Evolutionary conservation across 2,113 vertebrate genomes (phyloP).

Genomic region (Pagrus major): DNA sequence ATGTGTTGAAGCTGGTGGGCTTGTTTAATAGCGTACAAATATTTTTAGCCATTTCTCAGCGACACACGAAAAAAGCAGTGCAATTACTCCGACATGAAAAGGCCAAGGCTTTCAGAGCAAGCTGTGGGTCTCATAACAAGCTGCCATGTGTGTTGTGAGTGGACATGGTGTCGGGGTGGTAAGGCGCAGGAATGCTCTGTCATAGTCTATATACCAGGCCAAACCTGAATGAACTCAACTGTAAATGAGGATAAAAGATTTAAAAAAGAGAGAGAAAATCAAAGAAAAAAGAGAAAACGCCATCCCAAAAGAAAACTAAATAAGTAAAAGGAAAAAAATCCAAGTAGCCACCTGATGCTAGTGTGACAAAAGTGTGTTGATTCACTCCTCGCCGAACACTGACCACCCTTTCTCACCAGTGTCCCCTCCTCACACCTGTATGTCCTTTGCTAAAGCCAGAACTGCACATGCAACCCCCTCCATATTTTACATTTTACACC

Average conservation of each 20-base stretch:
- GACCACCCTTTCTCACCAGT: conserved; percentile 37
- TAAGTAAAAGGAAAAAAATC: neutral
- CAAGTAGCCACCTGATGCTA: neutral
- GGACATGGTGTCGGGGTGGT: conserved; percentile 44
- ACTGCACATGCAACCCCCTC: conserved; percentile 70
- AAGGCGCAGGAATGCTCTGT: neutral
- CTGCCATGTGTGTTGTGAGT: conserved; percentile 45
- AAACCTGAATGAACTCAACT: neutral
- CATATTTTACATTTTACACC: conserved; percentile 26
- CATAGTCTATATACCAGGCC: neutral
- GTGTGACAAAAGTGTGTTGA: neutral
- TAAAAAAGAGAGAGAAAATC: neutral
- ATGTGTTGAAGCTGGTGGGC: conserved; percentile 28
- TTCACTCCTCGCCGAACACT: conserved; percentile 26
- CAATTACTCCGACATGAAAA: neutral
- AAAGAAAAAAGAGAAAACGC: neutral
- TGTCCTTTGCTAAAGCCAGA: conserved; percentile 59
- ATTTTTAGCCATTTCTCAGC: conserved; percentile 25
- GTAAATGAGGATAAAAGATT: neutral
- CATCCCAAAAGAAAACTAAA: neutral
- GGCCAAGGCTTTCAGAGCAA: conserved; percentile 26
- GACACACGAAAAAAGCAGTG: neutral
- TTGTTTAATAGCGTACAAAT: conserved; percentile 29
- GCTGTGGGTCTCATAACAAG: conserved; percentile 33
- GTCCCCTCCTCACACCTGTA: conserved; percentile 31